Conservation (phyloP, 2,797 vertebrate species). For the Momotus momota region DNA sequence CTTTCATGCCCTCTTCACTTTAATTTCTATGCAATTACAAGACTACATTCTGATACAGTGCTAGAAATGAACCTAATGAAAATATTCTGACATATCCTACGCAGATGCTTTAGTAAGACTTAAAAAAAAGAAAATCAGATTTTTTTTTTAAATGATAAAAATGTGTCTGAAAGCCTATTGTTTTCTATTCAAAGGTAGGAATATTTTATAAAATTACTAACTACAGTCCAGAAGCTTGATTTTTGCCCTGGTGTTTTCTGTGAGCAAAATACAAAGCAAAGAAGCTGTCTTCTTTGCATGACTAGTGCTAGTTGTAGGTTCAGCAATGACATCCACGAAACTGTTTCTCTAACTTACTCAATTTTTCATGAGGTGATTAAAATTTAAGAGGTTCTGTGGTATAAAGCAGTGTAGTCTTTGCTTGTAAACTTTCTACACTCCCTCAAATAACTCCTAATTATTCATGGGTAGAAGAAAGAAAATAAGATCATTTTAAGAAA, state of each 20-base stretch:
- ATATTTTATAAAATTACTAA: not conserved
- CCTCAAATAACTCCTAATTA: not conserved
- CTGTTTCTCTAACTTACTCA: not conserved
- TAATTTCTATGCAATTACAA: not conserved
- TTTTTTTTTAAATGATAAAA: not conserved
- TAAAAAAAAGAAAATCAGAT: not conserved
- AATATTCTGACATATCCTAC: not conserved
- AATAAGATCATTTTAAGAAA: not conserved
- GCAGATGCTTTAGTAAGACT: not conserved
- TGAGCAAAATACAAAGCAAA: not conserved
- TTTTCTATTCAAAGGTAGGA: not conserved
- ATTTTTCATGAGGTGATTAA: not conserved
- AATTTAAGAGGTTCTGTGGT: not conserved
- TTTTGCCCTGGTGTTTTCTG: not conserved
- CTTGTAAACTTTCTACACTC: not conserved
- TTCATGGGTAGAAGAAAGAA: not conserved
- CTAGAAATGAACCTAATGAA: not conserved
- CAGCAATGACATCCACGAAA: not conserved
- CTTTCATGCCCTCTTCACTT: not conserved
- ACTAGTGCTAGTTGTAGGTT: not conserved
- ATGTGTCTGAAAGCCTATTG: not conserved
- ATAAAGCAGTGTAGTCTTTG: not conserved
- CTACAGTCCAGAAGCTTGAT: not conserved
- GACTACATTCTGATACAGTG: not conserved
- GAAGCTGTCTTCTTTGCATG: not conserved